Evolutionary conservation across 2,888 invertebrate genomes (phyloP).

Genomic region (Hofmannophila pseudospretella): DNA sequence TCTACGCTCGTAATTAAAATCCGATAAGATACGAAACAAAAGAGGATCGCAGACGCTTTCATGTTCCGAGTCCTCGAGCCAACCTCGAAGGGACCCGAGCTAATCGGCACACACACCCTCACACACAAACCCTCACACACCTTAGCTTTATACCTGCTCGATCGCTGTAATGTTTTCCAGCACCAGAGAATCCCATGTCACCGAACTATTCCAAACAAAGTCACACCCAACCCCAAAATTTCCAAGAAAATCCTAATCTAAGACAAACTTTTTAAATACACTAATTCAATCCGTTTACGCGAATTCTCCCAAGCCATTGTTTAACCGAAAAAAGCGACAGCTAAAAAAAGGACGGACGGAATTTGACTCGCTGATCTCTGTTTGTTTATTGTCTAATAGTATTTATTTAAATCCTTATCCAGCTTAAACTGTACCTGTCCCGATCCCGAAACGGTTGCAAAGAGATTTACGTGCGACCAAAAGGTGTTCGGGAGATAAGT

Average conservation of each 20-base stretch:
- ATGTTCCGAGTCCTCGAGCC: constrained; percentile 28
- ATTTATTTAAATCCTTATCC: constrained; percentile 67
- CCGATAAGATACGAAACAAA: constrained; percentile 75
- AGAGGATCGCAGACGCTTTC: constrained; percentile 51
- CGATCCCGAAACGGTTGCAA: constrained; percentile 27
- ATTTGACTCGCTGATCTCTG: constrained; percentile 44
- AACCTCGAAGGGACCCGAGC: constrained; percentile 7
- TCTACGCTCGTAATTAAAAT: constrained; percentile 74
- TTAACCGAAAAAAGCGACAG: constrained; percentile 34
- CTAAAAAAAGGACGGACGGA: constrained; percentile 27
- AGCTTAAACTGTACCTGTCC: constrained; percentile 70
- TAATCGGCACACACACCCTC: background rate
- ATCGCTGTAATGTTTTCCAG: constrained; percentile 25
- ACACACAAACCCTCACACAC: no score
- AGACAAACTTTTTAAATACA: constrained; percentile 62
- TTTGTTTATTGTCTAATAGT: constrained; percentile 70
- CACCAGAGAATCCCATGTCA: constrained; percentile 11
- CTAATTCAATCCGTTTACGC: constrained; percentile 63
- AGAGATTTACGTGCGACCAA: constrained; percentile 62
- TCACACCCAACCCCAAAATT: constrained; percentile 30
- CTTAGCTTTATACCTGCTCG: constrained; percentile 15
- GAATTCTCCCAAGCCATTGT: constrained; percentile 53
- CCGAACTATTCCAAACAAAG: background rate
- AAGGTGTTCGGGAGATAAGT: constrained; percentile 48
- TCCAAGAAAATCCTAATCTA: constrained; percentile 50